These are phyloP conservation scores for Dipodomys stephensi DNA, from an alignment of 2,113 vertebrate genomes.

Conservation along the genomic window DNA sequence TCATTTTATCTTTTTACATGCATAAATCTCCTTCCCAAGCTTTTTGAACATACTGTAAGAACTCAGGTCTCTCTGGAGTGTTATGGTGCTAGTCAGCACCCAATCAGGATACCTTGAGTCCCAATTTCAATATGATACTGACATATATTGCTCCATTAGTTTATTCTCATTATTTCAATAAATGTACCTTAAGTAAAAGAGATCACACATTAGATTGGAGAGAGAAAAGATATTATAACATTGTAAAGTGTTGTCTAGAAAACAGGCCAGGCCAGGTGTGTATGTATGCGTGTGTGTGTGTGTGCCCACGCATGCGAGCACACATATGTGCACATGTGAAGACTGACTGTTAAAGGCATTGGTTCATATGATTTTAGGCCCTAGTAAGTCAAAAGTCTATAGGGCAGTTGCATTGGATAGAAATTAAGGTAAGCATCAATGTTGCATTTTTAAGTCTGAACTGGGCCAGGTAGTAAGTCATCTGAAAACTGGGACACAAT, in stretches of 20 bases:
- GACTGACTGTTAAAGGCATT: neutral
- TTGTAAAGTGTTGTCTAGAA: neutral
- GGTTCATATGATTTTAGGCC: neutral
- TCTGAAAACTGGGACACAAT: neutral
- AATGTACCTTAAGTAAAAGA: neutral
- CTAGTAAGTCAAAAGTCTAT: neutral
- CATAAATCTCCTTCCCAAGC: neutral
- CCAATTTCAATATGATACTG: neutral
- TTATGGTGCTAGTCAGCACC: neutral
- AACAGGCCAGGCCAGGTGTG: neutral
- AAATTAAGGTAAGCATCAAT: neutral
- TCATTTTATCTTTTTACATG: neutral
- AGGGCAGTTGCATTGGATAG: neutral
- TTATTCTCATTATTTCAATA: neutral
- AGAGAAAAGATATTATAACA: neutral
- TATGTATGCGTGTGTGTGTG: neutral
- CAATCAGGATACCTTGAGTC: no score
- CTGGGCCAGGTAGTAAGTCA: neutral
- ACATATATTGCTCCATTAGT: neutral
- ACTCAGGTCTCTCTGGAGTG: neutral
- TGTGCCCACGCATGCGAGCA: neutral
- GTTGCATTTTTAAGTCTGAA: neutral
- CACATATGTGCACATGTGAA: neutral
- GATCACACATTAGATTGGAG: neutral
- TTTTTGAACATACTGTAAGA: neutral